Evolutionary conservation across 1,140 invertebrate species (phyloP).

Genomic region (Drosophila truncata): DNA sequence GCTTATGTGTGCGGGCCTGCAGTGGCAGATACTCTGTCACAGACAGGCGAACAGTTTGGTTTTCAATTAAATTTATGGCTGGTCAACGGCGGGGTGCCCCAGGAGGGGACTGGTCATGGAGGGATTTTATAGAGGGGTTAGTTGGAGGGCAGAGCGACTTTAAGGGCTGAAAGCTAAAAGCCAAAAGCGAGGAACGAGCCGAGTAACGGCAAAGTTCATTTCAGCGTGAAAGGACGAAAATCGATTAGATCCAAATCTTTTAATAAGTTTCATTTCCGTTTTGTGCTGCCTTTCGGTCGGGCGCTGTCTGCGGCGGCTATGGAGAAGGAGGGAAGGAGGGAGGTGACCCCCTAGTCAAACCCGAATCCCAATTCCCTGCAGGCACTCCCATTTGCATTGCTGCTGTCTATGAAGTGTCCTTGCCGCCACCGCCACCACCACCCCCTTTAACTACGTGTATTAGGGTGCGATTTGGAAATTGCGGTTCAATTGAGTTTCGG

Average conservation of each 20-base stretch:
- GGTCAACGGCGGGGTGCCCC: conserved; percentile 39
- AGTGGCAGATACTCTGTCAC: conserved; percentile 56
- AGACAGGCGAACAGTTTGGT: conserved; percentile 72
- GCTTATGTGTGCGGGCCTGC: not conserved
- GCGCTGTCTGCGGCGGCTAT: conserved; percentile 55
- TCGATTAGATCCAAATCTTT: conserved; percentile 85
- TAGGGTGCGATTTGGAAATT: conserved; percentile 73
- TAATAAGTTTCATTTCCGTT: conserved; percentile 85
- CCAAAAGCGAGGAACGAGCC: conserved; percentile 29
- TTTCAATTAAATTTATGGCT: conserved; percentile 83
- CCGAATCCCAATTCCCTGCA: not conserved
- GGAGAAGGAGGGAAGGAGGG: not conserved
- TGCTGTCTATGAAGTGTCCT: conserved; percentile 24
- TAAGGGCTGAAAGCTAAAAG: conserved; percentile 55
- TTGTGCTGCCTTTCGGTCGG: conserved; percentile 73
- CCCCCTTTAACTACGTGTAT: conserved; percentile 67
- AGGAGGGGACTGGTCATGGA: not conserved
- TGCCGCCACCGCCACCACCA: not conserved
- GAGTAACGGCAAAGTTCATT: conserved; percentile 71
- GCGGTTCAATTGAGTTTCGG: conserved; percentile 67
- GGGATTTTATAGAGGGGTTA: not conserved
- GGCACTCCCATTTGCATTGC: conserved; percentile 70
- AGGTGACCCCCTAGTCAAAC: conserved; percentile 2
- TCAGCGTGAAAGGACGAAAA: conserved; percentile 81
- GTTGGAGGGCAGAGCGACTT: conserved; percentile 37